Percentiles rank a stretch among this genome's conserved stretches.
Conservation (phyloP, 2,797 vertebrate genomes). For the Sebastes taczanowskii region DNA sequence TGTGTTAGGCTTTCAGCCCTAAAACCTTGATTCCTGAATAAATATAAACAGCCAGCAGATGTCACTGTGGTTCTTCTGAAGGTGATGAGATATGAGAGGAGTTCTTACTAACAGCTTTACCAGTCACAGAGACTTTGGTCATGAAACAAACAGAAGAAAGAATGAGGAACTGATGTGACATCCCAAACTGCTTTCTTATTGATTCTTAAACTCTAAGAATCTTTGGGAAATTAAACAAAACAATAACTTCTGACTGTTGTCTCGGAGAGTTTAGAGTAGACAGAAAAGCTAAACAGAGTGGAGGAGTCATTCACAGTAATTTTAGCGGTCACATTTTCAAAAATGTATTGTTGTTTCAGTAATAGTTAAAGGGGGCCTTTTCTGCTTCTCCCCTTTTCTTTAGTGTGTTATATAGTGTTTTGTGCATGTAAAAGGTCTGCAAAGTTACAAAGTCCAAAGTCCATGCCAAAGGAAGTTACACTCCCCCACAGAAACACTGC, state of each 20-base stretch:
- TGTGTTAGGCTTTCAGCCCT: neutral
- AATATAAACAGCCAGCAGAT: slow-evolving; percentile 51
- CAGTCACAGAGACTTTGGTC: neutral
- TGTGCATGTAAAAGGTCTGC: too few relatives aligned
- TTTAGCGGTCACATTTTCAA: neutral
- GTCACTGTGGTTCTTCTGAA: slow-evolving; percentile 54
- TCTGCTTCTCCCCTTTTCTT: too few relatives aligned
- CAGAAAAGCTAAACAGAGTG: neutral
- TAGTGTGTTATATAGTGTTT: too few relatives aligned
- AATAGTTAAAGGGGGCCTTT: neutral
- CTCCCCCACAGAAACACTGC: too few relatives aligned
- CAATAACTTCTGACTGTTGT: neutral
- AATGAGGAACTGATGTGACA: neutral
- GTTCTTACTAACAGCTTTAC: accelerated
- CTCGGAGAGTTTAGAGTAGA: neutral
- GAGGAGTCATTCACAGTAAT: neutral
- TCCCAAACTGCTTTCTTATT: neutral
- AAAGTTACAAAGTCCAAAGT: too few relatives aligned
- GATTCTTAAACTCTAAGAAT: neutral
- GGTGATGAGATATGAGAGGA: neutral
- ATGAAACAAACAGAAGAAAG: neutral
- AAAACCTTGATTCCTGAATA: neutral
- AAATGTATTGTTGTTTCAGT: neutral
- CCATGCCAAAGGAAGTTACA: too few relatives aligned
- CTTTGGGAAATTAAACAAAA: neutral